A percentile compares a stretch with the other conserved stretches of the same genome.
phyloP scores from a whole-genome alignment of 2,797 vertebrate species.

The Siniperca obscura region DNA sequence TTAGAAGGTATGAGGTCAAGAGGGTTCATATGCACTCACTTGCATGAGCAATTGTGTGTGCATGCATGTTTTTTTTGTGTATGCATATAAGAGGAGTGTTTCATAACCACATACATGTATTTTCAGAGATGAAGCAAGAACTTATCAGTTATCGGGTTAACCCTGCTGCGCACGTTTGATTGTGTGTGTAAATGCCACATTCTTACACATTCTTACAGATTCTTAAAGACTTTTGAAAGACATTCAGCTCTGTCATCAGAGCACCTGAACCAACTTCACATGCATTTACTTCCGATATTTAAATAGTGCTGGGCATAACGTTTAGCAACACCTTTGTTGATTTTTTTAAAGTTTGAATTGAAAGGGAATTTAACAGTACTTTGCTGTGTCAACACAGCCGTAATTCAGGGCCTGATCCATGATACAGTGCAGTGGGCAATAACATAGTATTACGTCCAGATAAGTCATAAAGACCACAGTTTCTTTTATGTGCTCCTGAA shows the following conservation, averaged over 20 bases:
- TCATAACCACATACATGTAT: not conserved
- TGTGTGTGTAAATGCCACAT: not conserved
- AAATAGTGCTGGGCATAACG: not conserved
- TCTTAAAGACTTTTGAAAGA: not conserved
- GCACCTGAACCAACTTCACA: not conserved
- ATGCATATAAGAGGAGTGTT: not conserved
- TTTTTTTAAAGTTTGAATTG: not conserved
- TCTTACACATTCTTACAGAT: not conserved
- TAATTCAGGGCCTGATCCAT: not conserved
- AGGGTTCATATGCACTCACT: not conserved
- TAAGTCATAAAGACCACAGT: not conserved
- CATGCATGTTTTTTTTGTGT: not conserved
- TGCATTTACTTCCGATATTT: not conserved
- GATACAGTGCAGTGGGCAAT: not conserved
- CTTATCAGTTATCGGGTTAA: not conserved
- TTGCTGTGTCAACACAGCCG: not conserved
- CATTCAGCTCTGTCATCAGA: not conserved
- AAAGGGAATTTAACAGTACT: not conserved
- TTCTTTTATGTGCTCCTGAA: not conserved
- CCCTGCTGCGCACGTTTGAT: not conserved
- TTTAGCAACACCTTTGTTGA: not conserved
- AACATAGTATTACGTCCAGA: not conserved
- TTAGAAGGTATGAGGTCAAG: not conserved
- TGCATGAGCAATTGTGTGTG: not conserved
- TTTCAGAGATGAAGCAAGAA: constrained; percentile 2